Evolutionary conservation across 2,888 invertebrate species (phyloP).

Genomic region (Callyntrura sp.): DNA sequence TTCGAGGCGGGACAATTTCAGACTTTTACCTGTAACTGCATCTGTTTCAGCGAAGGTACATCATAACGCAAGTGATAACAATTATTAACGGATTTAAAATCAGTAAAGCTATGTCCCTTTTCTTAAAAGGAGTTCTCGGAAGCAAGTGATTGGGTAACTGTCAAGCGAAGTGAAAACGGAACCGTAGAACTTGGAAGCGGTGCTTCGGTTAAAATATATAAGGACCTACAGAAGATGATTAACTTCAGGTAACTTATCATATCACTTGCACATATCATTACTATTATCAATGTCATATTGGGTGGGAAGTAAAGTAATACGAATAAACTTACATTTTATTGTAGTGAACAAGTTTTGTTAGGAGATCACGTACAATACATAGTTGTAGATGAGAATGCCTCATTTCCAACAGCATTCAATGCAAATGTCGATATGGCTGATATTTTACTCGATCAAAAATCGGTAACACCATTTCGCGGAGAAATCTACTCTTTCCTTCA

Average conservation of each 20-base stretch:
- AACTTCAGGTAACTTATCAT: slow-evolving; percentile 59
- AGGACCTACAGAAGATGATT: slow-evolving; percentile 55
- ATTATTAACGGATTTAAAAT: no score
- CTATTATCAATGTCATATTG: no score
- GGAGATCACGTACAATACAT: slow-evolving; percentile 21
- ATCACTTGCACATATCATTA: background rate
- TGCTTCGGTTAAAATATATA: slow-evolving; percentile 34
- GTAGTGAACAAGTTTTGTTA: background rate
- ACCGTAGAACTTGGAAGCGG: slow-evolving; percentile 16
- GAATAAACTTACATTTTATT: background rate
- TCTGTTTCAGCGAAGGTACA: slow-evolving; percentile 18
- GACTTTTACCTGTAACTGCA: slow-evolving; percentile 33
- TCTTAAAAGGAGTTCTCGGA: background rate
- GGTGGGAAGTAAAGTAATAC: background rate
- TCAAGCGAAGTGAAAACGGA: slow-evolving; percentile 34
- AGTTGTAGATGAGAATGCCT: background rate
- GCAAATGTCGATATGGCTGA: slow-evolving; percentile 36
- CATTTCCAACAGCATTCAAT: background rate
- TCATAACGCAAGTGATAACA: no score
- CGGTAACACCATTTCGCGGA: slow-evolving; percentile 38
- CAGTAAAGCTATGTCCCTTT: no score
- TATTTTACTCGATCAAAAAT: slow-evolving; percentile 64
- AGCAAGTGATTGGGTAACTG: slow-evolving; percentile 7
- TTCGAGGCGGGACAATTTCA: slow-evolving; percentile 55
- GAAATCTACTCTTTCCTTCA: slow-evolving; percentile 40